Base-by-base conservation (phyloP, 2,113 vertebrate genomes). In the Ranitomeya imitator region DNA sequence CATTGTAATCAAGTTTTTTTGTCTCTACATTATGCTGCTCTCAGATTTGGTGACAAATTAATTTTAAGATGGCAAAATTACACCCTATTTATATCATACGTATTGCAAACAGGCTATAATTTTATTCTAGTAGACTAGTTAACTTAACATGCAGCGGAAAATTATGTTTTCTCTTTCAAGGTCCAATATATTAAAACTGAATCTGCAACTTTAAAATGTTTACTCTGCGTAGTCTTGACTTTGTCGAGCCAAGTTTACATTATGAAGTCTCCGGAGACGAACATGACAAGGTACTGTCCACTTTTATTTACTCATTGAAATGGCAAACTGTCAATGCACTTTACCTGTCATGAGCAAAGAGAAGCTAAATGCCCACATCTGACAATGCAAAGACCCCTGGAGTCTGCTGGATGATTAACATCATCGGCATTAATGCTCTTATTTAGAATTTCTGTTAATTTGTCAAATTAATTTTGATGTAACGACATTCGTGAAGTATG, bases 271-370 rank as follows among this genome's bases (percentile, higher is more conserved):
- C 57, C 6, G 52, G 69, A 83, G 57, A 88, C 13, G 57, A 69
- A 76, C 79, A 83, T 88, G 86, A 83, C 67, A 83, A 71, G 54
- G 15, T 21, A 76, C 86, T 88, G 86, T 88, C 86, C 67, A 61
- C 51, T 83, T 74, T 74, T 83, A 59, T 88, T 88, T 88, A 88
- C 81, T 88, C 86, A 88, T 88, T 83, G 83, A 88, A 83, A 88
- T 83, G 86, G 86, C 86, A 88, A 88, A 37, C 79, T 88, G 86
- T 88, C 86, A 88, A 74, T 88, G 69, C 67, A 54, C 81, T 83
- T 83, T 83, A 88, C 86, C 86, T 88, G 80, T 88, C 86, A 88
- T 9, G 55, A 59, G 18, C 8, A 74, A 61, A 76, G 55, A 76
- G 54, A 14, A 26, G 79, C 52, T 76, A n/a, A 77, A 57, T 83